phyloP scores from a whole-genome alignment of 2,797 vertebrate species.

The Gymnocypris eckloni region DNA sequence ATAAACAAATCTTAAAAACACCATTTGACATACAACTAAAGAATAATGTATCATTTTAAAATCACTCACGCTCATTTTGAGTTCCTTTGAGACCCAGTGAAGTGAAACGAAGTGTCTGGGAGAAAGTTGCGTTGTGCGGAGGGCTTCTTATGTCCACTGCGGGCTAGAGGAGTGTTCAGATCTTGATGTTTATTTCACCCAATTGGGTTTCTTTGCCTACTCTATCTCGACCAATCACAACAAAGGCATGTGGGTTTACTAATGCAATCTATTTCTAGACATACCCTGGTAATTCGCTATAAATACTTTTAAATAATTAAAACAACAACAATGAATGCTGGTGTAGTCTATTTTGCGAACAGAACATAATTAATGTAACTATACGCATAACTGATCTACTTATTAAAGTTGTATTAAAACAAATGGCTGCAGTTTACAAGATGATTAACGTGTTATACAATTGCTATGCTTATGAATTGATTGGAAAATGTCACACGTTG shows the following conservation, averaged over 20 bases:
- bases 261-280: slow-evolving; percentile 18
- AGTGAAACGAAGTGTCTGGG: not conserved
- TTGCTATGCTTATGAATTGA: not conserved
- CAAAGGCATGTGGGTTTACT: not conserved
- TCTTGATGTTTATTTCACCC: slow-evolving; percentile 11
- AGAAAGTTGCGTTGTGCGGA: not conserved
- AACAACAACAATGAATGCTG: not conserved
- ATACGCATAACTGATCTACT: not conserved
- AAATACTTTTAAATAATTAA: not conserved
- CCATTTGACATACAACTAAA: not conserved
- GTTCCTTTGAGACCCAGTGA: not conserved
- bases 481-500: not conserved
- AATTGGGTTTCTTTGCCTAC: not conserved
- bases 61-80: slow-evolving; percentile 45
- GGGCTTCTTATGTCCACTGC: slow-evolving; percentile 21
- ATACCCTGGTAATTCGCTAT: slow-evolving; percentile 16
- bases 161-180: not conserved
- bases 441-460: not conserved
- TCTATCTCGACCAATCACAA: slow-evolving; percentile 21
- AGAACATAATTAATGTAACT: not conserved
- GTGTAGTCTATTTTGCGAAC: not conserved
- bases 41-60: not conserved
- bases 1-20: not conserved
- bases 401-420: not conserved
- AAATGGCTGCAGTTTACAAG: not conserved